These are phyloP conservation scores for Macrosiphum euphorbiae DNA, from an alignment of 2,888 invertebrate species.

Conservation along the genomic window DNA sequence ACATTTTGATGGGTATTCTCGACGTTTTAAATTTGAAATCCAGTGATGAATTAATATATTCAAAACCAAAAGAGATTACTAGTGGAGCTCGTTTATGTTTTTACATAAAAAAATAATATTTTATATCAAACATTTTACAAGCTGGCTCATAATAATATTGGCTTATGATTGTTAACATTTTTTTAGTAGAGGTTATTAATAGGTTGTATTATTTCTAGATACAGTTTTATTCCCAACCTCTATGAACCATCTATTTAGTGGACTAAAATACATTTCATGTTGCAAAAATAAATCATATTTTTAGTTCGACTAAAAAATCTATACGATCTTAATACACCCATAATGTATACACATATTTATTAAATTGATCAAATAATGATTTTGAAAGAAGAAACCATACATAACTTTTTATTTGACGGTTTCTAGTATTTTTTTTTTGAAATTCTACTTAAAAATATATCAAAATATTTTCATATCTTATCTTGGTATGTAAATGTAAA, in stretches of 20 bases:
- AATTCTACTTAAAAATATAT: neutral
- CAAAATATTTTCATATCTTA: neutral
- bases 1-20: neutral
- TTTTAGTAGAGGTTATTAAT: too few relatives aligned
- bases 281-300: neutral
- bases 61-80: neutral
- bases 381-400: neutral
- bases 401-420: neutral
- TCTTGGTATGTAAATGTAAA: neutral
- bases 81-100: neutral
- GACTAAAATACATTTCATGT: neutral
- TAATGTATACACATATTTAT: neutral
- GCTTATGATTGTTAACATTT: neutral
- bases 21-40: neutral
- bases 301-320: neutral
- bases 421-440: neutral
- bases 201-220: neutral
- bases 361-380: neutral
- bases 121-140: neutral
- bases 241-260: neutral
- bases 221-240: neutral
- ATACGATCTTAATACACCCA: neutral
- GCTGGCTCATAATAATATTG: neutral
- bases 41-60: neutral
- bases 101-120: constrained; percentile 7